Evolutionary conservation across 2,797 vertebrate genomes (phyloP).

Genomic region (Acomys russatus): DNA sequence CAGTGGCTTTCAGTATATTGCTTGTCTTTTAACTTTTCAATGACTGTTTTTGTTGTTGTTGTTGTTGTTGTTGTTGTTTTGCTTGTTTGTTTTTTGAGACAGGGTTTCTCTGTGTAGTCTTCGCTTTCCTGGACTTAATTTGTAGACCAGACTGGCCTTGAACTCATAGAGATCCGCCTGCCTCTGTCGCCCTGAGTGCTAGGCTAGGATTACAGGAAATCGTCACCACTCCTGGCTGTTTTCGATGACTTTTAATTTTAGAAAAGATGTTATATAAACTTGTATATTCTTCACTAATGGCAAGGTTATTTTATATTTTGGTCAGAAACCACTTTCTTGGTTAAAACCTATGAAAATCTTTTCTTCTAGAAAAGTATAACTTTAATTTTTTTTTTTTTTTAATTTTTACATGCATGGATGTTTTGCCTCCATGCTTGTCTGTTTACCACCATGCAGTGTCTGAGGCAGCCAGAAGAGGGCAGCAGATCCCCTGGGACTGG

Average conservation of each 20-base stretch:
- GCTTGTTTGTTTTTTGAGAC: too few species aligned
- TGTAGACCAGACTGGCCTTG: too few species aligned
- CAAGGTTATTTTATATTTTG: conserved; percentile 8
- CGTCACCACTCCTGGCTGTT: too few species aligned
- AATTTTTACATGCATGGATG: not conserved
- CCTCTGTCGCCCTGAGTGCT: too few species aligned
- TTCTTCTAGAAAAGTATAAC: not conserved
- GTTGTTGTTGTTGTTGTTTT: too few species aligned
- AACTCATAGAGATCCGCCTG: too few species aligned
- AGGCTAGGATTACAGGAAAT: too few species aligned
- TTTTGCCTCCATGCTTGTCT: not conserved
- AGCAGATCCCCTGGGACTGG: not conserved
- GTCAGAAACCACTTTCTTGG: not conserved
- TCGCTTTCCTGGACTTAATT: too few species aligned
- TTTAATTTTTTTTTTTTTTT: not conserved
- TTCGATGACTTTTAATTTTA: not conserved
- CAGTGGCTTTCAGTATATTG: conserved; percentile 4
- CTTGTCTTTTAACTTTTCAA: conserved; percentile 40
- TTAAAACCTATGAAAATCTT: conserved; percentile 13
- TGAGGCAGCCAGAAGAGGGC: not conserved
- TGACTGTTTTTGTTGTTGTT: not conserved
- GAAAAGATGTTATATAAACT: conserved; percentile 11
- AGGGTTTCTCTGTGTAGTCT: too few species aligned
- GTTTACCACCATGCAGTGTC: not conserved
- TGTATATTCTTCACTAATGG: conserved; percentile 54